Evolutionary conservation across 2,797 vertebrate species (phyloP), one percentile per base, ranked within the genome.

Genomic region (Muscicapa striata): DNA sequence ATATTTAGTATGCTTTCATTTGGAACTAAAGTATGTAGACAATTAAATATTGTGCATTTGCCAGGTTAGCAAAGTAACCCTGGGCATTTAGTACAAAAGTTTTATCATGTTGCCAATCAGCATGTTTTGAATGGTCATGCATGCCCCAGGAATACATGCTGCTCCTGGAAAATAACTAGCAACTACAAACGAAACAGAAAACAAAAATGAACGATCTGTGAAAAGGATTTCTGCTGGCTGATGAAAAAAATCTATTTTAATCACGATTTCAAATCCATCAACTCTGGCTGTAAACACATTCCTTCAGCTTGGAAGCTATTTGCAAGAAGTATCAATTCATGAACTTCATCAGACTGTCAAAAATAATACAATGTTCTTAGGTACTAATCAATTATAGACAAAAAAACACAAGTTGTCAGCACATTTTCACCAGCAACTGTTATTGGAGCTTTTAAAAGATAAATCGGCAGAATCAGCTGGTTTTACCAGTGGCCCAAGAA

Each of bases 191-290:
- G 29, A 87, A 85, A 68, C 22, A 64, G 54, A 72, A 93, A 85
- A 57, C 52, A 51, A 82, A 89, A 87, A 18, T 5, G 30, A 87
- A 87, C 0, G 0, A 79, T 77, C 81, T 55, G 32, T 1, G 3
- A 61, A 76, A 68, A 74, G 43, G 45, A 83, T 54, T 85, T 77
- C 73, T 87, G 24, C 69, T 85, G n/a, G 20, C n/a, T 94, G 69
- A 86, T 83, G 75, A 89, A 92, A 85, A 83, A 87, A 78, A 95
- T 84, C 73, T 87, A 85, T 84, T 94, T 93, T 68, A 81, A 93
- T 87, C 21, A 30, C 0, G 0, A 80, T 83, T 78, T 90, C 72
- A 87, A 95, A 93, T 84, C 84, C n/a, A 94, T 89, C 84, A 74
- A 3, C 46, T 75, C 68, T 83, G 72, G 78, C 52, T 66, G 51